Evolutionary conservation across 37 sponge, comb jelly and placozoan genomes (phyloP), one percentile per base, ranked within the genome.

Genomic region (Theonella swinhoei): DNA sequence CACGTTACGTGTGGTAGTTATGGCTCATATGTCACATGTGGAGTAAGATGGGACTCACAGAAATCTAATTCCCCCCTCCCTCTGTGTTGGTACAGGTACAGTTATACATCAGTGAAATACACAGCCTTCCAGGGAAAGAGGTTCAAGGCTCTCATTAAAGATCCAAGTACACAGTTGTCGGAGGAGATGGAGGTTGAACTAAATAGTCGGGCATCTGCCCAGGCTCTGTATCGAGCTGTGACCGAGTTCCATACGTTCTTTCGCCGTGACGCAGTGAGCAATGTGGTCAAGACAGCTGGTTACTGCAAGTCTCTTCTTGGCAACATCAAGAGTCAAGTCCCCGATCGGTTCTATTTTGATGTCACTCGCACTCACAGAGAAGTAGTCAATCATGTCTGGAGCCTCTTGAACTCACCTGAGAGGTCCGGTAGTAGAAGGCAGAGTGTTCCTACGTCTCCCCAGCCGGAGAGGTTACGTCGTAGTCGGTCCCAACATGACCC

Each of bases 231-330:
- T 64, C 68, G 93, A 35, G 74, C 89, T 23, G 75, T 92, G 58
- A 92, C 93, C 0, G 93, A 92, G 76, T 92, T 92, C 54, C 93
- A 92, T 77, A 88, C 93, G 2, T 92, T 92, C 79, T 92, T 92
- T 79, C 72, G 81, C 25, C 77, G 88, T 22, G 93, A 88, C 29
- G 40, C 79, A 26, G 93, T 92, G 23, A 67, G 86, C 42, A 60
- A 81, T 5, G 78, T 88, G 37, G 89, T 92, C 36, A 92, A 85
- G 70, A 77, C 54, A 4, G 93, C 93, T 0, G 89, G 93, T 0
- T 92, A 81, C 43, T 84, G 82, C 42, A 92, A 87, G 67, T 88
- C 89, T 25, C 77, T 92, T 41, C 80, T 92, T 23, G 85, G 87
- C 0, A 78, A 88, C 40, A 72, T 92, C 64, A 92, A 88, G 74